A percentile compares a stretch with the other conserved stretches of the same genome.
phyloP scores from a whole-genome alignment of 2,113 vertebrate species.

The Embiotoca jacksoni region DNA sequence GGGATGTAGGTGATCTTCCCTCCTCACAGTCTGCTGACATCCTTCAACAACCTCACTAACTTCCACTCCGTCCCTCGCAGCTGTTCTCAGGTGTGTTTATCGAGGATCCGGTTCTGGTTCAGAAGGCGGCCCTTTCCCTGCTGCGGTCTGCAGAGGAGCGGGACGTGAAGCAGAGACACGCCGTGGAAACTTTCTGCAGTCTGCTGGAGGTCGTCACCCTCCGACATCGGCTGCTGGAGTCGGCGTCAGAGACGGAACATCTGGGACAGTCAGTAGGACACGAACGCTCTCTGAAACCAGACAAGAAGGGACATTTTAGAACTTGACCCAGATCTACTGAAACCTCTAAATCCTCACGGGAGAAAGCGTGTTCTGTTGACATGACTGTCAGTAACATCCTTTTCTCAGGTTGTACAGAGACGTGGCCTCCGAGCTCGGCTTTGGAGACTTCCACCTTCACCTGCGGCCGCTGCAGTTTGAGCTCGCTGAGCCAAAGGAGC shows the following conservation, averaged over 20 bases:
- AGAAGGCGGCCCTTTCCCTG: slow-evolving; percentile 49
- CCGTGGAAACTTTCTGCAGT: slow-evolving; percentile 79
- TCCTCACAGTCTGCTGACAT: background rate
- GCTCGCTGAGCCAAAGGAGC: slow-evolving; percentile 72
- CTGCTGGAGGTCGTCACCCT: slow-evolving; percentile 83
- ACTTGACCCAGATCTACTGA: too few relatives aligned
- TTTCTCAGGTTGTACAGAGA: slow-evolving; percentile 79
- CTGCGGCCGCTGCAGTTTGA: slow-evolving; percentile 83
- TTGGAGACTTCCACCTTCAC: slow-evolving; percentile 83
- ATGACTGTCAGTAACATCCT: background rate
- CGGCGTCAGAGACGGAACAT: slow-evolving; percentile 66
- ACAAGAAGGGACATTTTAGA: too few relatives aligned
- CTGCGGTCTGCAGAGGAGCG: slow-evolving; percentile 55
- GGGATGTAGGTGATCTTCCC: slow-evolving; percentile 65
- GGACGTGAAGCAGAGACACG: slow-evolving; percentile 61
- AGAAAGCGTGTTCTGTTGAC: too few relatives aligned
- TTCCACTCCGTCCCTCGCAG: slow-evolving; percentile 54
- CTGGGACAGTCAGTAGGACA: slow-evolving; percentile 75
- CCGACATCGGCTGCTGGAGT: slow-evolving; percentile 76
- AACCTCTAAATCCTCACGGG: too few relatives aligned
- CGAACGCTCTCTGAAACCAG: background rate
- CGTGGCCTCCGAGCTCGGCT: slow-evolving; percentile 78
- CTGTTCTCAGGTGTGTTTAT: slow-evolving; percentile 81
- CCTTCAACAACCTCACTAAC: background rate
- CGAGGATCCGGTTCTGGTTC: slow-evolving; percentile 69